Evolutionary conservation across 2,888 invertebrate species (phyloP), one percentile per base, ranked within the genome.

Genomic region (Escarpia spicata): DNA sequence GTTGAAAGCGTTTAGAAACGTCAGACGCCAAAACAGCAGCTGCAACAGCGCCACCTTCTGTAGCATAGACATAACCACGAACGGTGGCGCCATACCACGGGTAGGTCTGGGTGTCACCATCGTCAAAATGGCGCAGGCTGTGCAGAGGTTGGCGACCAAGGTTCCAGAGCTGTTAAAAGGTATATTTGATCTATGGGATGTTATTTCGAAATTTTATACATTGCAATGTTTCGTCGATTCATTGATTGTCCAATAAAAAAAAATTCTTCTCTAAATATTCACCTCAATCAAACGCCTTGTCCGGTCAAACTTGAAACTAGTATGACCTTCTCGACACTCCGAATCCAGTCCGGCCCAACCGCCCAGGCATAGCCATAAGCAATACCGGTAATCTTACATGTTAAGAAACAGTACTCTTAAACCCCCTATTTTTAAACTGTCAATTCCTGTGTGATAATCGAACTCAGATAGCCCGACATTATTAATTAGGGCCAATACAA

Each of bases 41-140:
- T n/a, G 75, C 26, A 75, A 75, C n/a, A 75, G 75, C 75, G 75
- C 75, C 75, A 75, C 75, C 75, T 75, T 26, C 4, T 75, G 75
- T 75, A 75, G 19, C 6, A 6, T 26, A 26, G n/a, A 75, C 75
- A 26, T 26, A 75, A 26, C n/a, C 26, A 75, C 75, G 19, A 75
- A 75, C 75, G 26, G 75, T 75, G 75, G n/a, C 75, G 75, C 75
- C 75, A 75, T 26, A 6, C n/a, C 75, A 26, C 75, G 75, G 75
- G n/a, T 75, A 26, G 19, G 75, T 75, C 19, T 26, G 4, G 60
- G 75, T 75, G 75, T 75, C 52, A 52, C 52, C 52, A 44, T 93
- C 90, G 45, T 19, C 44, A 92, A 75, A 92, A 90, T 92, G 91
- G 91, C 91, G 52, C 91, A 91, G 45, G 91, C 58, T 91, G 91